Evolutionary conservation across 2,797 vertebrate genomes (phyloP).

Genomic region (Manis javanica): DNA sequence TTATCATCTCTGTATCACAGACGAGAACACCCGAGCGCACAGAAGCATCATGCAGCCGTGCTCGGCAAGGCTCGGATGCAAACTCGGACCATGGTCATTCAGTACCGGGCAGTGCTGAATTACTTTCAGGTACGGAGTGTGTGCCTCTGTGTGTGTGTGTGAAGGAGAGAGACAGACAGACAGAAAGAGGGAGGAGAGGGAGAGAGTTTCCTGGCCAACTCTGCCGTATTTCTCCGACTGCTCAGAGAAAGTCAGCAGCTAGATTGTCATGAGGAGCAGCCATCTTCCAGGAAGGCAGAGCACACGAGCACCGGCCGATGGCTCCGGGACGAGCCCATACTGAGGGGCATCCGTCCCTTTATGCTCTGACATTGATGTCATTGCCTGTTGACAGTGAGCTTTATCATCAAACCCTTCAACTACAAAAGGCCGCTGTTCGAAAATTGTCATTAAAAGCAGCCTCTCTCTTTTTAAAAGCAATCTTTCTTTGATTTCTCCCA

Average conservation of each 20-base stretch:
- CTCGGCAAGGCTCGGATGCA: background rate
- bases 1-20: background rate
- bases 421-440: conserved; percentile 79
- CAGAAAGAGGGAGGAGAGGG: background rate
- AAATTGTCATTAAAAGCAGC: conserved; percentile 80
- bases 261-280: background rate
- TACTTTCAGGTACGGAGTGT: background rate
- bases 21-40: rapidly evolving
- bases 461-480: conserved; percentile 80
- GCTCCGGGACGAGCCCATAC: conserved; percentile 73
- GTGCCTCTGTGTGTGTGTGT: background rate
- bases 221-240: background rate
- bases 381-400: conserved; percentile 82
- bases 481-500: conserved; percentile 75
- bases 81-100: background rate
- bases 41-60: background rate
- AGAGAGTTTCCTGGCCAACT: background rate
- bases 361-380: conserved; percentile 79
- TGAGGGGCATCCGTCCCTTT: conserved; percentile 75
- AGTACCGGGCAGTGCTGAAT: background rate
- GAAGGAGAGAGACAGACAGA: background rate
- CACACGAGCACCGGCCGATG: conserved; percentile 62
- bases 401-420: conserved; percentile 77
- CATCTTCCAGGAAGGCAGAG: conserved; percentile 35
- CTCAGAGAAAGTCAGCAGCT: background rate